Conservation (phyloP, 2,888 invertebrate species). For the Campoletis raptor region DNA sequence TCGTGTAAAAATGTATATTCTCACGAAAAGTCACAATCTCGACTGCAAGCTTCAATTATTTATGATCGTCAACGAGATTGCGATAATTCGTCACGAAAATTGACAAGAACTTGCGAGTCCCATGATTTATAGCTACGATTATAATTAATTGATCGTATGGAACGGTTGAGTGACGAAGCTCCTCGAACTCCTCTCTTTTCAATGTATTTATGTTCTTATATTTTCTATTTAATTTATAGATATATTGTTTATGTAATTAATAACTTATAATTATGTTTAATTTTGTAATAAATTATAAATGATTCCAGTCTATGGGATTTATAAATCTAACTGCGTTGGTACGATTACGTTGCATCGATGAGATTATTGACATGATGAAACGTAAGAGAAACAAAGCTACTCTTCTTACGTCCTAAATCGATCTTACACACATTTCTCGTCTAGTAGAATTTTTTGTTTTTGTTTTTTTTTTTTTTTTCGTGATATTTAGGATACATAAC, state of each 20-base stretch:
- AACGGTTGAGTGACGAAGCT: slow-evolving; percentile 77
- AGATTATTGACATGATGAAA: slow-evolving; percentile 20
- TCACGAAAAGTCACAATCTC: slow-evolving; percentile 64
- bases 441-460: slow-evolving; percentile 23
- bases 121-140: slow-evolving; percentile 70
- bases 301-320: slow-evolving; percentile 70
- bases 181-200: slow-evolving; percentile 46
- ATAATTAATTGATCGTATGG: slow-evolving; percentile 80
- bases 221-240: slow-evolving; percentile 29
- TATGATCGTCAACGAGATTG: slow-evolving; percentile 55
- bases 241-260: slow-evolving; percentile 12
- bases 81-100: slow-evolving; percentile 65
- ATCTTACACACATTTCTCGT: slow-evolving; percentile 34
- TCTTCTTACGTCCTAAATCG: slow-evolving; percentile 45
- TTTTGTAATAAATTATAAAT: slow-evolving; percentile 63
- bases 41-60: slow-evolving; percentile 52
- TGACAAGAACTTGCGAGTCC: slow-evolving; percentile 68
- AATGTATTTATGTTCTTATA: slow-evolving; percentile 36
- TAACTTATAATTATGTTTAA: slow-evolving; percentile 54
- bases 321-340: slow-evolving; percentile 70
- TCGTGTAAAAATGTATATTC: slow-evolving; percentile 57
- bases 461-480: slow-evolving; percentile 16
- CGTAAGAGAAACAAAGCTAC: background rate
- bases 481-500: slow-evolving; percentile 75
- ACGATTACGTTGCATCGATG: slow-evolving; percentile 70